Base-by-base conservation (phyloP, 2,797 vertebrate genomes). In the Muraenolepis orangiensis region DNA sequence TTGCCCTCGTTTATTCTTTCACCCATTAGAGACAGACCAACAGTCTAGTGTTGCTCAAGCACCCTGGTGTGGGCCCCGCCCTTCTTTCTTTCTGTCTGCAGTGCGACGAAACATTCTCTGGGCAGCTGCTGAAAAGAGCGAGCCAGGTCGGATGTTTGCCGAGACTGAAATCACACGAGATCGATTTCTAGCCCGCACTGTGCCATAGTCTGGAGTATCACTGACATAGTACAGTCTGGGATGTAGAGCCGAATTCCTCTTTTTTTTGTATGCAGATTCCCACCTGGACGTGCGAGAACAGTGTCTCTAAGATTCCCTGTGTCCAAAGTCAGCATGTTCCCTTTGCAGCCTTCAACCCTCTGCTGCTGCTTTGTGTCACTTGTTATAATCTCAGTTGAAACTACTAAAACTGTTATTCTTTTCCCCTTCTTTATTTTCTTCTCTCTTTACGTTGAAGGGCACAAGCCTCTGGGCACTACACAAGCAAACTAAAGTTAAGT, bases 131-230 rank as follows among this genome's bases (percentile, higher is more conserved):
- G 80, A 83, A 89, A 80, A 66, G 38, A 57, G n/a, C 80, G 80
- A 42, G 79, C 83, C 89, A 87, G 83, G 73, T 83, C 84, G 78
- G 90, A 89, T 90, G 88, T 91, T 91, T 90, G 82, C 82, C 84
- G 83, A 87, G 79, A 82, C 79, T 80, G 80, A 89, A 86, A 86
- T 89, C 85, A 88, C 75, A 80, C 81, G 67, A 78, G 83, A 89
- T 87, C 75, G 86, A 90, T 84, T 34, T 66, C 29, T 71, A 67
- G 31, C 18, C 38, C 74, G 80, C 70, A 66, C 30, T 57, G 26
- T 75, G 75, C 74, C 51, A 79, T 76, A 79, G 76, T 80, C 77
- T 85, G 77, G 30, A 72, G 76, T 77, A 83, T 82, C 78, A 23
- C 69, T 72, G 66, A 72, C 57, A 72, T 10, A 79, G 46, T 69